Percentiles rank a stretch among this genome's conserved stretches.
Evolutionary conservation across 2,888 invertebrate species (phyloP).

Genomic region (Hirtodrosophila confusa): DNA sequence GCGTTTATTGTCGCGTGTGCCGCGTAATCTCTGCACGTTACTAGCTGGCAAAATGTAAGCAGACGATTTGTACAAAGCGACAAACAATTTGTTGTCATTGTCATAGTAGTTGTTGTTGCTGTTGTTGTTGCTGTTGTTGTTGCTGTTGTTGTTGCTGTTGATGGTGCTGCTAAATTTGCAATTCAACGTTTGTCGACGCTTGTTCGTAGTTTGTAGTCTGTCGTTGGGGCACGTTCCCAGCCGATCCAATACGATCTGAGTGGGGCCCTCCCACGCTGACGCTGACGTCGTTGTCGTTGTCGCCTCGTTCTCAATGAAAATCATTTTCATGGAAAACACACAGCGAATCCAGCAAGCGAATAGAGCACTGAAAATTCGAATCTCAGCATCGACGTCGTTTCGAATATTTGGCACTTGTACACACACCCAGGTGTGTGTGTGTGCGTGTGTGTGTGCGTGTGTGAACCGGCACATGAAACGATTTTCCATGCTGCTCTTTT

Average conservation of each 20-base stretch:
- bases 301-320: conserved; percentile 65
- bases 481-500: conserved; percentile 23
- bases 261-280: conserved; percentile 30
- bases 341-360: conserved; percentile 39
- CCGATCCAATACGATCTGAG: conserved; percentile 52
- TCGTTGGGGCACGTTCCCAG: conserved; percentile 44
- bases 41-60: conserved; percentile 67
- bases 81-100: conserved; percentile 61
- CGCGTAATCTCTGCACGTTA: conserved; percentile 38
- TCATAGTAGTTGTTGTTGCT: conserved; percentile 25
- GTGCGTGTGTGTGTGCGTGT: conserved; percentile 16
- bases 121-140: not conserved
- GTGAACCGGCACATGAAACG: conserved; percentile 55
- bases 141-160: conserved; percentile 11
- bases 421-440: conserved; percentile 1
- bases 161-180: conserved; percentile 46
- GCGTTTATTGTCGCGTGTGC: conserved; percentile 55
- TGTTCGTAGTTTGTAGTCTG: conserved; percentile 8
- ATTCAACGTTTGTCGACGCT: conserved; percentile 47
- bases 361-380: conserved; percentile 43
- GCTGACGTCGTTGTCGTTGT: conserved; percentile 25
- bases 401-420: conserved; percentile 62
- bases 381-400: conserved; percentile 53
- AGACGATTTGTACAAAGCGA: conserved; percentile 55
- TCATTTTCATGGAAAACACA: conserved; percentile 66